A percentile compares a stretch with the other conserved stretches of the same genome.
Conservation (phyloP, 1,140 invertebrate species). For the Yoshiicerus persimilis region DNA sequence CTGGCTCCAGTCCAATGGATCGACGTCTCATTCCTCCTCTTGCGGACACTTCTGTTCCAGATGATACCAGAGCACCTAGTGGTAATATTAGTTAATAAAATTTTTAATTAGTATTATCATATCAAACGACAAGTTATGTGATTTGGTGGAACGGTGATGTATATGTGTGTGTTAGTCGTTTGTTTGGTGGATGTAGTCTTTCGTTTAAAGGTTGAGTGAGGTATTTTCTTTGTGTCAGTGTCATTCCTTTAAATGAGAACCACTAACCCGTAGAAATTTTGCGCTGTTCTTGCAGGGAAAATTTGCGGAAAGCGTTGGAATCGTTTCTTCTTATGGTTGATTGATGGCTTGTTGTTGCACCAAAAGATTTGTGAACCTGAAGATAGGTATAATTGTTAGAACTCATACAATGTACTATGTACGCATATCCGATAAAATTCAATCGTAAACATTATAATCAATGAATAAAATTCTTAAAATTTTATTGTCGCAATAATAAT, state of each 20-base stretch:
- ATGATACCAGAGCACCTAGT: constrained; percentile 40
- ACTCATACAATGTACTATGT: background rate
- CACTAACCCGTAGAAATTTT: constrained; percentile 42
- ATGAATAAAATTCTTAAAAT: too few species aligned
- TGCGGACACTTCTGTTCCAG: constrained; percentile 45
- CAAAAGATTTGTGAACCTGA: background rate
- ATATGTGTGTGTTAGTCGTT: background rate
- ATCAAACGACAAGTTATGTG: background rate
- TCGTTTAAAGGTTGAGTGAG: background rate
- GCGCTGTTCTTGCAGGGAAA: constrained; percentile 45
- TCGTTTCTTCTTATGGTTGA: constrained; percentile 34
- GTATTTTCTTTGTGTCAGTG: background rate
- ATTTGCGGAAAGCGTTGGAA: constrained; percentile 32
- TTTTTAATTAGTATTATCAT: background rate
- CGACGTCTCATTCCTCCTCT: constrained; percentile 44
- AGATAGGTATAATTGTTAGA: background rate
- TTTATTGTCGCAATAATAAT: too few species aligned
- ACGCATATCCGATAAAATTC: too few species aligned
- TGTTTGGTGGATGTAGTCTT: background rate
- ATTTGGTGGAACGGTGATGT: background rate
- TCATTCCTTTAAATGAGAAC: background rate
- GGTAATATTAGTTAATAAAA: background rate
- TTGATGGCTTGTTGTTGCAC: constrained; percentile 22
- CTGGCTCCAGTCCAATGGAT: constrained; percentile 40
- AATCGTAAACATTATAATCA: too few species aligned